Evolutionary conservation across 2,797 vertebrate species (phyloP).

Genomic region (Cichlasoma orientale): DNA sequence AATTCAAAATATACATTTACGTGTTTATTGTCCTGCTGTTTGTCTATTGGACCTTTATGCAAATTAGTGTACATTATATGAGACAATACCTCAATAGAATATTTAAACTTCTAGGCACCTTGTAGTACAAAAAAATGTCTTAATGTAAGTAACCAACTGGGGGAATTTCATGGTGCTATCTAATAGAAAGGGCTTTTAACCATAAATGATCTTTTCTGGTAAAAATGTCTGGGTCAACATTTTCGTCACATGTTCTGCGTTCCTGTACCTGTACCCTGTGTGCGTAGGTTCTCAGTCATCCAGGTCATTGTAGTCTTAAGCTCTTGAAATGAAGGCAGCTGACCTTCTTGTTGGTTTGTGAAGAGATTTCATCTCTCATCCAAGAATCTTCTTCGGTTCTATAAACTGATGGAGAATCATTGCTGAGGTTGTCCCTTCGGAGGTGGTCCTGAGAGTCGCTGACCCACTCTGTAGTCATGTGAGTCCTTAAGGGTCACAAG

Average conservation of each 20-base stretch:
- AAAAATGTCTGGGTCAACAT: neutral
- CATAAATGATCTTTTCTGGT: neutral
- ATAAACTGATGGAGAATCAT: neutral
- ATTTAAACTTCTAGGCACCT: neutral
- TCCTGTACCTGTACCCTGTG: neutral
- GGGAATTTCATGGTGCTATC: accelerated
- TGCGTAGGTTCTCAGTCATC: neutral
- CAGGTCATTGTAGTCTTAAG: neutral
- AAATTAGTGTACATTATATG: neutral
- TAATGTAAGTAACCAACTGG: too few relatives aligned
- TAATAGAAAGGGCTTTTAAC: neutral
- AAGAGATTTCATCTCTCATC: neutral
- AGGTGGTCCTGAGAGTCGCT: neutral
- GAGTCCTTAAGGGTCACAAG: neutral
- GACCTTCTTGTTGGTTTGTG: neutral
- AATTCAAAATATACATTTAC: neutral
- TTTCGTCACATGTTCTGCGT: neutral
- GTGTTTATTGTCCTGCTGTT: neutral
- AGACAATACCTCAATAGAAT: neutral
- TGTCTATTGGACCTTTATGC: neutral
- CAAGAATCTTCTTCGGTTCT: neutral
- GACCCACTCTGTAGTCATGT: neutral
- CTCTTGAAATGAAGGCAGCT: neutral
- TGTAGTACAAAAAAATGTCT: too few relatives aligned
- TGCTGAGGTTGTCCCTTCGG: neutral